Percentiles rank a stretch among this genome's conserved stretches.
These are phyloP conservation scores for Pinna nobilis DNA, from an alignment of 1,140 invertebrate genomes.

Conservation along the genomic window DNA sequence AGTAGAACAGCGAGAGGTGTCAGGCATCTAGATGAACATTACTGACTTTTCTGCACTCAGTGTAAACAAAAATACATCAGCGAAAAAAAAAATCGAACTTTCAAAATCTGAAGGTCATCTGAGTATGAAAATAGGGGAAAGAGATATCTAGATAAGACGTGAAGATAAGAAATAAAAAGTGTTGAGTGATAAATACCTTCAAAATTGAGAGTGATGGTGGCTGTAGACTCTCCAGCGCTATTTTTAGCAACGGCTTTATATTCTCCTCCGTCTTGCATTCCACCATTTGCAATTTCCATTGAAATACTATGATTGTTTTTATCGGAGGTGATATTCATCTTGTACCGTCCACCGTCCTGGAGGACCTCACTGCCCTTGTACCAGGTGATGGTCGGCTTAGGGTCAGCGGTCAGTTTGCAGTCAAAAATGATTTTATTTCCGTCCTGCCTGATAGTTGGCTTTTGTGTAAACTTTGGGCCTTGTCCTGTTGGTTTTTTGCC, in stretches of 20 bases:
- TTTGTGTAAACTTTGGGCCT: slow-evolving; percentile 96
- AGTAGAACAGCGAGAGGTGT: too few relatives aligned
- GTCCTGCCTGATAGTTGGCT: slow-evolving; percentile 92
- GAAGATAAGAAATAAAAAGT: too few relatives aligned
- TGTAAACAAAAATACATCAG: too few relatives aligned
- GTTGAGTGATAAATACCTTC: slow-evolving; percentile 78
- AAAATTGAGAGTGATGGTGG: slow-evolving; percentile 98
- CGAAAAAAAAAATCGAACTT: too few relatives aligned
- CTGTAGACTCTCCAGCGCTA: slow-evolving; percentile 96
- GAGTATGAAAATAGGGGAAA: too few relatives aligned
- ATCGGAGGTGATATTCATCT: slow-evolving; percentile 87
- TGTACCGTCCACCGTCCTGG: slow-evolving; percentile 93
- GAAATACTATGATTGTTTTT: slow-evolving; percentile 88
- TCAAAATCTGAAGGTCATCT: too few relatives aligned
- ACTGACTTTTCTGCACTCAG: too few relatives aligned
- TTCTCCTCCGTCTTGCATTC: slow-evolving; percentile 95
- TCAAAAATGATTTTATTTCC: slow-evolving; percentile 94
- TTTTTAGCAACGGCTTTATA: slow-evolving; percentile 99
- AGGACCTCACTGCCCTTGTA: slow-evolving; percentile 92
- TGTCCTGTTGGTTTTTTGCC: slow-evolving; percentile 78
- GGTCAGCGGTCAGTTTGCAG: slow-evolving; percentile 95
- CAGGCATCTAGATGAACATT: too few relatives aligned
- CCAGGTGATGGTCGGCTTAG: slow-evolving; percentile 93
- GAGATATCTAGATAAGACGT: too few relatives aligned
- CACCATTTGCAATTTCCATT: slow-evolving; percentile 93